phyloP scores from a whole-genome alignment of 1,140 invertebrate species.

The Trachymyrmex septentrionalis region DNA sequence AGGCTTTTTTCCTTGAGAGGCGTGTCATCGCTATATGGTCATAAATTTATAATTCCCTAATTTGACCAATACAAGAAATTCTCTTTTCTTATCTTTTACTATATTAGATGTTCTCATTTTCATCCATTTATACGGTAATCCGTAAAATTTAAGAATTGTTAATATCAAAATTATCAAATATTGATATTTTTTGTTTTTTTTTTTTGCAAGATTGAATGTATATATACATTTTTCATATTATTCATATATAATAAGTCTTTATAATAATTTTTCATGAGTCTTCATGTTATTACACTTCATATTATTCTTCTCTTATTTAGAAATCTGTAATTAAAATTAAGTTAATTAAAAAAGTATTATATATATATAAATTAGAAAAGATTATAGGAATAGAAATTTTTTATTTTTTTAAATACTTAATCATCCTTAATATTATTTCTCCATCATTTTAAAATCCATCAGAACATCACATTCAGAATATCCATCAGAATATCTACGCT shows the following conservation, averaged over 20 bases:
- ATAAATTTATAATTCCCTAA: background rate
- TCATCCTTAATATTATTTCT: background rate
- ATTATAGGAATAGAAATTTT: background rate
- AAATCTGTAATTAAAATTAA: background rate
- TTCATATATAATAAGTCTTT: too few species aligned
- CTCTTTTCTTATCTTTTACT: constrained; percentile 9
- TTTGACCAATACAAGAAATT: background rate
- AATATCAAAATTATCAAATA: background rate
- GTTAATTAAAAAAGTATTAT: background rate
- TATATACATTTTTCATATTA: too few species aligned
- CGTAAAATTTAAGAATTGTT: background rate
- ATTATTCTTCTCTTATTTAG: background rate
- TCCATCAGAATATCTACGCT: background rate
- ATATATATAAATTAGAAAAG: background rate
- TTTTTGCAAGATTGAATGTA: background rate
- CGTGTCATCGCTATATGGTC: background rate
- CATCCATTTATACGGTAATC: background rate
- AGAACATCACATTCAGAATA: background rate
- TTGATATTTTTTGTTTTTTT: background rate
- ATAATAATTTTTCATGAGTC: background rate
- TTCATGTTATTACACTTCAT: background rate
- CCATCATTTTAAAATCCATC: background rate
- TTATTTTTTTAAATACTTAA: background rate
- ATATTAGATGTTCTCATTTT: background rate
- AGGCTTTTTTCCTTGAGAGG: constrained; percentile 12